Base-by-base conservation (phyloP, 2,113 vertebrate species). In the Nesogale talazaci region DNA sequence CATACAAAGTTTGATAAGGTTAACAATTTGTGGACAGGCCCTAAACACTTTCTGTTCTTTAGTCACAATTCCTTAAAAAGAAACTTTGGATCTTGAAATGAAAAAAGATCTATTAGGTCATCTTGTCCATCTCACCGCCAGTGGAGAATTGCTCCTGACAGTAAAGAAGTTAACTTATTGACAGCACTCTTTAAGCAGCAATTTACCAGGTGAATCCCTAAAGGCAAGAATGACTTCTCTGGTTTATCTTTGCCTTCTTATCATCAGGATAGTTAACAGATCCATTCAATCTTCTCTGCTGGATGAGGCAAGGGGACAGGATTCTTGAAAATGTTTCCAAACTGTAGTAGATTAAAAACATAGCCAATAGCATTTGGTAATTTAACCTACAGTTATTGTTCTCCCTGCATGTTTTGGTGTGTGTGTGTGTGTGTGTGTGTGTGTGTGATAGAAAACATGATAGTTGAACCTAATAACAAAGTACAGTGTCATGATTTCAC, bases 101-200 rank as follows among this genome's bases (percentile, higher is more conserved):
- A 94, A 77, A 83, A 89, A 95, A 96, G 90, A 95, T 95, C 97
- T 96, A 86, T 94, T 95, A 92, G 89, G 89, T 94, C 96, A 95
- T 97, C 96, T 96, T 97, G 95, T 97, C 92, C 96, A 96, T 96
- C 96, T 96, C 36, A 89, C 93, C 0, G 11, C 82, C 91, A 90
- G 95, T 56, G 52, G 93, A 97, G 85, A 96, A 97, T 96, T 96
- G 94, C 67, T 97, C 65, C 91, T 0, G 94, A 97, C 95, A 96
- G 95, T 94, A 96, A 97, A 85, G 96, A 97, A 97, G 95, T 96
- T 95, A 97, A 86, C 93, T 97, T 96, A 97, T 94, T 96, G 96
- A 97, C 97, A 96, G 96, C 40, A 90, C 95, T 96, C 97, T 94
- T 97, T 97, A 96, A 96, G 95, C 70, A 94, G 94, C 93, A 96